A percentile compares a stretch with the other conserved stretches of the same genome.
Conservation (phyloP, 2,797 vertebrate genomes). For the Pelobates cultripes region DNA sequence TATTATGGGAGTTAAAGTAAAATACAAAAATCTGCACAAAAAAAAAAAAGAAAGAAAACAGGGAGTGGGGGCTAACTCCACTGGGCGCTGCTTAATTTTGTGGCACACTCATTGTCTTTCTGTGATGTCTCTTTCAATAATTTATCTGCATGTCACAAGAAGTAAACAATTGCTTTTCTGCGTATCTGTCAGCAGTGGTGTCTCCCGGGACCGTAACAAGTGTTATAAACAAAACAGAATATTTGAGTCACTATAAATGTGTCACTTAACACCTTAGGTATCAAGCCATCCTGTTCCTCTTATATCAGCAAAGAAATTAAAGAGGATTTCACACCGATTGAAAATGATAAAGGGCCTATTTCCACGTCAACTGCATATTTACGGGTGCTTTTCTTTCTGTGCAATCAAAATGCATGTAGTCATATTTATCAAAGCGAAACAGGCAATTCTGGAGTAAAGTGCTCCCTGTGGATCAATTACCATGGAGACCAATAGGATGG, state of each 20-base stretch:
- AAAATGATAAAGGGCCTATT: too few species aligned
- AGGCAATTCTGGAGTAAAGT: too few species aligned
- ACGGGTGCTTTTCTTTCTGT: background rate
- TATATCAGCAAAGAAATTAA: conserved; percentile 8
- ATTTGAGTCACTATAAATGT: conserved; percentile 26
- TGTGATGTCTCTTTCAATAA: background rate
- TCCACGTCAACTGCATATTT: too few species aligned
- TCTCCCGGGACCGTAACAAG: conserved; percentile 28
- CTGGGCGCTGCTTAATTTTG: background rate
- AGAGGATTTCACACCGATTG: background rate
- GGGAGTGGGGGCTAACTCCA: background rate
- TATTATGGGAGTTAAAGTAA: too few species aligned
- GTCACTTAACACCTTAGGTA: conserved; percentile 37
- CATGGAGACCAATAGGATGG: too few species aligned
- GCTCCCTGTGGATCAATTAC: too few species aligned
- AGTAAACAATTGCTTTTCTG: conserved; percentile 4
- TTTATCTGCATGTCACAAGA: conserved; percentile 1
- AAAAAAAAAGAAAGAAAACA: background rate
- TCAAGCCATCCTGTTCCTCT: background rate
- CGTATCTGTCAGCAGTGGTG: background rate
- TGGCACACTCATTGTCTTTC: conserved; percentile 2
- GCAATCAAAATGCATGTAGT: too few species aligned
- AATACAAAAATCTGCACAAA: too few species aligned
- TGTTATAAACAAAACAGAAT: conserved; percentile 2
- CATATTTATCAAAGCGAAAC: too few species aligned